Evolutionary conservation across 2,888 invertebrate genomes (phyloP), one percentile per base, ranked within the genome.

Genomic region (Oscheius sp.): DNA sequence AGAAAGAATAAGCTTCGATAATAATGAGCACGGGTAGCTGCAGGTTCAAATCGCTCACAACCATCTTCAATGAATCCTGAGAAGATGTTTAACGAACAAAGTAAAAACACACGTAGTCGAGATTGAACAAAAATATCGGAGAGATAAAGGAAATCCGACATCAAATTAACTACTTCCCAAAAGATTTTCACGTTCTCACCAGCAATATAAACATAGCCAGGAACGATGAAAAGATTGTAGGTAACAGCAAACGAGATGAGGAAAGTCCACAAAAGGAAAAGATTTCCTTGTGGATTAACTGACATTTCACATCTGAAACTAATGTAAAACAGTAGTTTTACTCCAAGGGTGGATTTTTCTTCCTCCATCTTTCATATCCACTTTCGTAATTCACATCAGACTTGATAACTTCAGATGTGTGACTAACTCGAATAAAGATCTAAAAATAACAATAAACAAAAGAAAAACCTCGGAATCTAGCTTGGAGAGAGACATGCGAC

Each of bases 91-190:
- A 9, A 30, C 12, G 26, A 6, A 49, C 17, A 22, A 54, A 32
- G 17, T n/a, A 14, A 5, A 50, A 24, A 73, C 77, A 71, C n/a
- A 81, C 82, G 73, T 1, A 80, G 56, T 68, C 75, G 70, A 0
- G 78, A 73, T 64, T 78, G 70, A 20, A 83, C 63, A 14, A 80
- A 8, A 49, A 83, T 80, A 67, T 83, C 83, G 5, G 74, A 1
- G 20, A 78, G 45, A 68, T 75, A 81, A 33, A 83, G 61, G 4
- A 67, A 2, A 67, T 83, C 83, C 14, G 74, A 72, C 2, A 75
- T 32, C n/a, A 77, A 24, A 68, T 83, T 83, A 22, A 72, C 61
- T 14, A 62, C 64, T 6, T 75, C 26, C 73, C 80, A 82, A 20
- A 65, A 56, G 26, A 68, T 51, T 22, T 65, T 32, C 24, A 68